Conservation (phyloP, 2,888 invertebrate species). For the Sesia apiformis region DNA sequence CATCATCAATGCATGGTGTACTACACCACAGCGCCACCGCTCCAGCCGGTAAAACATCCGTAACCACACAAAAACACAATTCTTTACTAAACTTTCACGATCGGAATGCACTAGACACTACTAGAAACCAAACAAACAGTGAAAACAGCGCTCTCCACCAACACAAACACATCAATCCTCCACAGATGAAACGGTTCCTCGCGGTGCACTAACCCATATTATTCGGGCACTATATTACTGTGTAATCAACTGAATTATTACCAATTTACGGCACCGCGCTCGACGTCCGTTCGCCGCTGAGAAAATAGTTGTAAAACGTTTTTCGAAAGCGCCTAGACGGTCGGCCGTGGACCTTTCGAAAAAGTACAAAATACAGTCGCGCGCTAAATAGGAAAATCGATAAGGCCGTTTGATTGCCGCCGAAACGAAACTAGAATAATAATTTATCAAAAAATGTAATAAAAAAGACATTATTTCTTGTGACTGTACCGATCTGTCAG, state of each 20-base stretch:
- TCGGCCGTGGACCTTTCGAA: conserved; percentile 62
- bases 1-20: background rate
- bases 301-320: conserved; percentile 63
- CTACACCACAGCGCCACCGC: background rate
- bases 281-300: conserved; percentile 61
- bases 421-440: conserved; percentile 66
- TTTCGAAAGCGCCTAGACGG: conserved; percentile 68
- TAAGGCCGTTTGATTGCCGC: conserved; percentile 55
- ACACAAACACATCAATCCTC: conserved; percentile 19
- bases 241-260: conserved; percentile 70
- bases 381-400: conserved; percentile 71
- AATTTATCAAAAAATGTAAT: conserved; percentile 74
- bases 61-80: conserved; percentile 50
- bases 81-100: conserved; percentile 54
- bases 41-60: conserved; percentile 27
- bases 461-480: conserved; percentile 73
- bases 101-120: conserved; percentile 46
- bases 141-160: conserved; percentile 29
- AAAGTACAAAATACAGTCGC: conserved; percentile 64
- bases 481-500: conserved; percentile 66
- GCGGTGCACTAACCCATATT: conserved; percentile 66
- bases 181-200: conserved; percentile 47
- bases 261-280: conserved; percentile 64
- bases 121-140: conserved; percentile 43
- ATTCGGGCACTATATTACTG: conserved; percentile 63